Conservation (phyloP, 92 coral and sea anemone genomes). For the Metridium senile region DNA sequence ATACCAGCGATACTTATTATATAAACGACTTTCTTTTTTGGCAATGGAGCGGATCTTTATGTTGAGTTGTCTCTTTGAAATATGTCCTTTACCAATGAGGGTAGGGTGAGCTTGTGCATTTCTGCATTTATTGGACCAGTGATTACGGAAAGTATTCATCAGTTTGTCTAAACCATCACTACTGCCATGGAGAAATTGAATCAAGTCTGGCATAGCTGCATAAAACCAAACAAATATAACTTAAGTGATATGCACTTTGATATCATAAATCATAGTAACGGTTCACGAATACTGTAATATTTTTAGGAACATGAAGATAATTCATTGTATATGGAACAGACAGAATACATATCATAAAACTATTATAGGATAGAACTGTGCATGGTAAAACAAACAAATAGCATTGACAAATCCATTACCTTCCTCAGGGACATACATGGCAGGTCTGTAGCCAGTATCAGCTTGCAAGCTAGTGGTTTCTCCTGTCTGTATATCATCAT, state of each 20-base stretch:
- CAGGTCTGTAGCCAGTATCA: constrained; percentile 37
- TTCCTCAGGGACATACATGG: constrained; percentile 93
- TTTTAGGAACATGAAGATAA: no score
- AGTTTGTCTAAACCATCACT: constrained; percentile 78
- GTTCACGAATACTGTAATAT: no score
- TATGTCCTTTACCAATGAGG: constrained; percentile 67
- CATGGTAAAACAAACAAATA: no score
- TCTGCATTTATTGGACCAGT: constrained; percentile 80
- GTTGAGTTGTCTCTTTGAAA: constrained; percentile 92
- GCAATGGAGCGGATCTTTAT: constrained; percentile 83
- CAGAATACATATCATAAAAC: no score
- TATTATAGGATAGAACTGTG: no score
- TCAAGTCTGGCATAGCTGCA: constrained; percentile 89
- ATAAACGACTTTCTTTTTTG: constrained; percentile 69
- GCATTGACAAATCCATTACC: no score
- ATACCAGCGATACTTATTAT: constrained; percentile 84
- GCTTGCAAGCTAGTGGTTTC: constrained; percentile 6
- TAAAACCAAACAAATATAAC: neutral
- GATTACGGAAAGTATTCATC: constrained; percentile 66
- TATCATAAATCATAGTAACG: no score
- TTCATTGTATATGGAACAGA: no score
- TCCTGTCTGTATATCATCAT: neutral
- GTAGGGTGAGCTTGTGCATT: constrained; percentile 39
- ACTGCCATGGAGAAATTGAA: constrained; percentile 82
- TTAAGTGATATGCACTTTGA: no score